Evolutionary conservation across 2,888 invertebrate genomes (phyloP).

Genomic region (Meteorus colon): DNA sequence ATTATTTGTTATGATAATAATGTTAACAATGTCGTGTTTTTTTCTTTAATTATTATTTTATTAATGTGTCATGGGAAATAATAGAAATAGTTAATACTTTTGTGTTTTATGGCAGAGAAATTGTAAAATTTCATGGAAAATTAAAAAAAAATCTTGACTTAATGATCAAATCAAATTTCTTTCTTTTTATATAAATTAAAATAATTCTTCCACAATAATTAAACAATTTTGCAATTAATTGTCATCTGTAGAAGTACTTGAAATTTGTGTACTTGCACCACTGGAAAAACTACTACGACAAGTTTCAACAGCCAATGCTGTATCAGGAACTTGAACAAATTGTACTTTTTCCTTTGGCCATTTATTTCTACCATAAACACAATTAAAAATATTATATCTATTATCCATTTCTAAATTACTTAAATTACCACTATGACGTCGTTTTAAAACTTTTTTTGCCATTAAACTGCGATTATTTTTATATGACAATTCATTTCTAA

Average conservation of each 20-base stretch:
- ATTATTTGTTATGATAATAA: background rate
- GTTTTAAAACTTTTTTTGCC: conserved; percentile 72
- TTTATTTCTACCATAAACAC: conserved; percentile 66
- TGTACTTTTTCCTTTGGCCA: conserved; percentile 74
- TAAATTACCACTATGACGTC: conserved; percentile 65
- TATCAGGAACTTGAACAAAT: conserved; percentile 75
- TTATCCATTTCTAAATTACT: conserved; percentile 62
- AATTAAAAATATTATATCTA: conserved; percentile 69
- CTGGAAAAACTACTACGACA: conserved; percentile 80
- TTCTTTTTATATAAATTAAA: no score
- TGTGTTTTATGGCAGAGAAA: background rate
- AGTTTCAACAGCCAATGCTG: conserved; percentile 77
- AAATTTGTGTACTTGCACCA: conserved; percentile 78
- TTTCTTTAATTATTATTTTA: background rate
- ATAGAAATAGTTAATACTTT: background rate
- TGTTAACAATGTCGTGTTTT: background rate
- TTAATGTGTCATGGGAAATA: background rate
- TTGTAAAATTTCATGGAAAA: no score
- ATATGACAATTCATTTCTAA: conserved; percentile 67
- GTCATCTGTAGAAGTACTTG: conserved; percentile 78
- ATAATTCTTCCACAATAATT: no score
- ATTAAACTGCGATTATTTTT: conserved; percentile 72
- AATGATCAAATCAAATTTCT: no score
- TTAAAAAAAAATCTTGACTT: no score
- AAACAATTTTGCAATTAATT: conserved; percentile 54